Evolutionary conservation across 2,113 vertebrate genomes (phyloP).

Genomic region (Pollimyrus isidori): DNA sequence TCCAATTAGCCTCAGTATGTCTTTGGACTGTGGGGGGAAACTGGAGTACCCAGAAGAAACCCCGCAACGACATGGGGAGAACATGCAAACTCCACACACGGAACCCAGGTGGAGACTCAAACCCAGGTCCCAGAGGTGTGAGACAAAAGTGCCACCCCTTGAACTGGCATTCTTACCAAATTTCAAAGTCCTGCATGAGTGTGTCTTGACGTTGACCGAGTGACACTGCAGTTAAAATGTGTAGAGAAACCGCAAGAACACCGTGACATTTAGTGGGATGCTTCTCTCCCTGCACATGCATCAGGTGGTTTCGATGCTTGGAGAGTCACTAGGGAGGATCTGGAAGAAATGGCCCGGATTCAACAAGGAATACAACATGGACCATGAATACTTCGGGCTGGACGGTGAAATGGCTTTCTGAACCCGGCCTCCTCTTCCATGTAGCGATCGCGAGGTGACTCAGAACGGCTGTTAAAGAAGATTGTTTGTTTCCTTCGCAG

Average conservation of each 20-base stretch:
- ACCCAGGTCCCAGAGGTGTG: too few relatives aligned
- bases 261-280: not conserved
- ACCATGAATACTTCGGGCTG: conserved; percentile 70
- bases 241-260: not conserved
- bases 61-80: too few relatives aligned
- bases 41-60: too few relatives aligned
- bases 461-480: not conserved
- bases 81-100: too few relatives aligned
- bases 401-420: conserved; percentile 50
- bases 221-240: not conserved
- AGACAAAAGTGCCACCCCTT: too few relatives aligned
- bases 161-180: not conserved
- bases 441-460: not conserved
- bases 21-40: too few relatives aligned
- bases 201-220: not conserved
- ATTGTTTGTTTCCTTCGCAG: conserved; percentile 37
- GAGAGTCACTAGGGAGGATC: conserved; percentile 49
- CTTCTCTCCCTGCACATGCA: not conserved
- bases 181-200: not conserved
- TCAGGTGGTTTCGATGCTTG: conserved; percentile 52
- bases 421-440: not conserved
- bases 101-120: too few relatives aligned
- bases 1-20: too few relatives aligned
- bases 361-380: conserved; percentile 61
- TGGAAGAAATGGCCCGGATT: conserved; percentile 68